Base-by-base conservation (phyloP, 92 coral and sea anemone genomes). In the Virgularia gustaviana region DNA sequence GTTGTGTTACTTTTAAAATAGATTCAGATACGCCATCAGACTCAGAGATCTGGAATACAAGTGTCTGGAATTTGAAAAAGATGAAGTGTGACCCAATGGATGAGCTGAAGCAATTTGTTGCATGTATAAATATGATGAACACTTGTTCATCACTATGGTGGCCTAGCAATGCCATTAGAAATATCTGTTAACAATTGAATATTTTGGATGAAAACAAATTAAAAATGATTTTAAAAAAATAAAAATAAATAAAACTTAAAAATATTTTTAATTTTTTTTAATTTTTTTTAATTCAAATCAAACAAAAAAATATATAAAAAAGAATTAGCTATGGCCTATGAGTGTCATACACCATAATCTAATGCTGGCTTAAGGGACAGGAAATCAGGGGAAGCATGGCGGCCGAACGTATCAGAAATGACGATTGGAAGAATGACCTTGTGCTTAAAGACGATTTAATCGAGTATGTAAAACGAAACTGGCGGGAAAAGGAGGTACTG, bases 391-490 rank as follows among this genome's bases (percentile, higher is more conserved):
- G 6, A 56, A 56, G 32, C 18, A 3, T 56, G 63, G 63, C 63
- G 5, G 63, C 63, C 63, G 63, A 22, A 1, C 63, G 63, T 2
- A 65, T 75, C 77, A 77, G 78, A 80, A 84, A 74, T 72, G 44
- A 47, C 23, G 78, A 80, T 38, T 81, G 86, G 86, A 59, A 75
- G 54, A 78, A 76, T 54, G 86, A 85, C 75, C 43, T 75, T 63
- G 41, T 33, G 24, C 78, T 81, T 58, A 71, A 65, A 77, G 63
- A 81, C 30, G 82, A 85, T 81, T 77, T 79, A 57, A 15, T 57
- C 63, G 36, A 53, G 0, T 60, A 56, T 42, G 71, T 74, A 25
- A 2, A 49, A 27, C 55, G 45, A 74, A 74, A 58, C 59, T 74
- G 79, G 55, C 61, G 66, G 63, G 44, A 74, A 60, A 74, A 37